Percentiles rank a stretch among this genome's conserved stretches.
Evolutionary conservation across 2,797 vertebrate genomes (phyloP).

Genomic region (Neoniphon sammara): DNA sequence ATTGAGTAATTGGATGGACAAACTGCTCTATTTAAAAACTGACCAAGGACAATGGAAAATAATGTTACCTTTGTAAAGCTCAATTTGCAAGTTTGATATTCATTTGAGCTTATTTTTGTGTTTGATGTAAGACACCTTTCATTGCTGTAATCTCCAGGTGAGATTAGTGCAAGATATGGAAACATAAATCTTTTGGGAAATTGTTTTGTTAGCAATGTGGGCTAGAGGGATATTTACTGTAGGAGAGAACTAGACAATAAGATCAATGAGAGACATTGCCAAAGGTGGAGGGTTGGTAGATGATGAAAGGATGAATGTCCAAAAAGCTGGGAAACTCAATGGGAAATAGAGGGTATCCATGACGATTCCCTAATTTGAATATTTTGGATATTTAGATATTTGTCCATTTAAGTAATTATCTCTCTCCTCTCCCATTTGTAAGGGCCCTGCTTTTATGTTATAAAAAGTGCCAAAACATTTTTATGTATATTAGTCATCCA

Average conservation of each 20-base stretch:
- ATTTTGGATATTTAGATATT: slow-evolving; percentile 1
- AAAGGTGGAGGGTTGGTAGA: slow-evolving; percentile 33
- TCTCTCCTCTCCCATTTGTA: slow-evolving; percentile 2
- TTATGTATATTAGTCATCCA: slow-evolving; percentile 66
- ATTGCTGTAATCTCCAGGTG: slow-evolving; percentile 74
- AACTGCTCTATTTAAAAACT: slow-evolving; percentile 71
- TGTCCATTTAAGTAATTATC: slow-evolving; percentile 5
- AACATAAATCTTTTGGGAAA: slow-evolving; percentile 23
- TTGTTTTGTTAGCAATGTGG: slow-evolving; percentile 38
- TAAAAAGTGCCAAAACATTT: slow-evolving; percentile 65
- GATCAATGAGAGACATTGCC: slow-evolving; percentile 33
- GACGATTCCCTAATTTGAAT: not conserved
- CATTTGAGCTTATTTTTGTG: slow-evolving; percentile 60
- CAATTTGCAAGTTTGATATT: slow-evolving; percentile 54
- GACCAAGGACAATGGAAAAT: slow-evolving; percentile 55
- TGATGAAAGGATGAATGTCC: slow-evolving; percentile 45
- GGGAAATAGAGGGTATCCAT: slow-evolving; percentile 34
- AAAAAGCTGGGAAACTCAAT: slow-evolving; percentile 48
- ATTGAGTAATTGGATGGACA: slow-evolving; percentile 58
- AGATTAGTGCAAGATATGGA: slow-evolving; percentile 67
- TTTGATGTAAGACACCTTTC: slow-evolving; percentile 21
- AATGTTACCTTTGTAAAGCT: slow-evolving; percentile 51
- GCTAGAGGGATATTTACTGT: slow-evolving; percentile 42
- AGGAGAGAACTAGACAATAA: slow-evolving; percentile 19
- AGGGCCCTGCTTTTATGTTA: slow-evolving; percentile 3